Base-by-base conservation (phyloP, 2,113 vertebrate genomes). In the Thomomys bottae region DNA sequence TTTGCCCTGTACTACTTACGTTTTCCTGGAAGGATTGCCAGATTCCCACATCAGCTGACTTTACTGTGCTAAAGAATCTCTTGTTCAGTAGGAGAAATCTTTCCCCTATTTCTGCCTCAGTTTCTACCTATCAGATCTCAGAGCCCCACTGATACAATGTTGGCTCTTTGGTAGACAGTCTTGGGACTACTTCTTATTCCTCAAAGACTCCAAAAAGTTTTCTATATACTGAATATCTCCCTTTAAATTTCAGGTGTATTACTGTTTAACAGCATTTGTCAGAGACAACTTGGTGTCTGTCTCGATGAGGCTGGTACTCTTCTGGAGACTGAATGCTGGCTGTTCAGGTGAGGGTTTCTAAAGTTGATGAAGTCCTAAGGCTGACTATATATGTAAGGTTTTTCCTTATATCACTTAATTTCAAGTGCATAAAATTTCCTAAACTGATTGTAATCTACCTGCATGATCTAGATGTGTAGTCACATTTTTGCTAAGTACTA, bases 301-400 rank as follows among this genome's bases (percentile, higher is more conserved):
- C 86, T 82, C 49, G 85, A 84, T 80, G 59, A 66, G 40, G 23
- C 28, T 49, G 11, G 8, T 32, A 10, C 11, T 28, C 5, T 26
- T 54, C 54, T 15, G 28, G 24, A 76, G 17, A 34, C 24, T 63
- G 38, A 88, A 93, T 28, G 17, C 32, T 28, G 36, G 12, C 75
- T 78, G 17, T 64, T 89, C 73, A 87, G 40, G 18, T 70, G 5
- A 38, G 81, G 6, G 45, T 94, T 85, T 85, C 64, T 84, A 84
- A 36, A 30, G 61, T n/a, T n/a, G n/a, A n/a, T n/a, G n/a, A n/a
- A n/a, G n/a, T n/a, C n/a, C n/a, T n/a, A 42, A 6, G 30, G 1
- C 26, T 63, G 28, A 21, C 57, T 26, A 59, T 2, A n/a, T 61
- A 38, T 67, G 87, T 49, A 72, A 21, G 9, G 20, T 59, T 94